phyloP scores from a whole-genome alignment of 2,113 vertebrate genomes.

The Grallaria varia region DNA sequence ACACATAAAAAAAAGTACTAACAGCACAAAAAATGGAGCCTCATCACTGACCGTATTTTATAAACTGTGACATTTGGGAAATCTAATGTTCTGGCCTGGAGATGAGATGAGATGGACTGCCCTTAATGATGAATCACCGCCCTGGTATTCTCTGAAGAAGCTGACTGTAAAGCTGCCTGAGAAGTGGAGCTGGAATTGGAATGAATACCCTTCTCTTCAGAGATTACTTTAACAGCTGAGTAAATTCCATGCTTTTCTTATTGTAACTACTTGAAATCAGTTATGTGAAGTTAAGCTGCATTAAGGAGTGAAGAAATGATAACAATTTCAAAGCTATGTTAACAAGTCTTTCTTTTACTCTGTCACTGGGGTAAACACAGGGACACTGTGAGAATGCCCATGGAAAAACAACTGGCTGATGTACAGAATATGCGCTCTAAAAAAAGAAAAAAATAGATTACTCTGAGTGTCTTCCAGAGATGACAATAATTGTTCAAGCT shows the following conservation, averaged over 20 bases:
- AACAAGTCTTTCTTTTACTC: background rate
- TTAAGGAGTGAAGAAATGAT: background rate
- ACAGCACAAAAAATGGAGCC: background rate
- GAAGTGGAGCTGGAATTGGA: background rate
- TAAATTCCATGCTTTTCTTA: background rate
- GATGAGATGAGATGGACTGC: background rate
- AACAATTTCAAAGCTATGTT: background rate
- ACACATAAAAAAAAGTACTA: background rate
- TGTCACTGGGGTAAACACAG: background rate
- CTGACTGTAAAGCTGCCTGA: background rate
- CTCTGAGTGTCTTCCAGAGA: background rate
- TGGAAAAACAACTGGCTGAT: background rate
- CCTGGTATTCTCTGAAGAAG: background rate
- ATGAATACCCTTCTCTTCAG: background rate
- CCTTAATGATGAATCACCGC: background rate
- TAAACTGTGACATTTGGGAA: background rate
- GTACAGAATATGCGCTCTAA: background rate
- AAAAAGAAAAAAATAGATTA: background rate
- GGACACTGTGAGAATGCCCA: background rate
- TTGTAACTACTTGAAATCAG: background rate
- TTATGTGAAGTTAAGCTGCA: background rate
- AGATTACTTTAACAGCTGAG: background rate
- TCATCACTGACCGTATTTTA: background rate
- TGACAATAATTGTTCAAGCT: background rate
- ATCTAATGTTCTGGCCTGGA: background rate